Evolutionary conservation across 2,888 invertebrate species (phyloP).

Genomic region (Spisula solida): DNA sequence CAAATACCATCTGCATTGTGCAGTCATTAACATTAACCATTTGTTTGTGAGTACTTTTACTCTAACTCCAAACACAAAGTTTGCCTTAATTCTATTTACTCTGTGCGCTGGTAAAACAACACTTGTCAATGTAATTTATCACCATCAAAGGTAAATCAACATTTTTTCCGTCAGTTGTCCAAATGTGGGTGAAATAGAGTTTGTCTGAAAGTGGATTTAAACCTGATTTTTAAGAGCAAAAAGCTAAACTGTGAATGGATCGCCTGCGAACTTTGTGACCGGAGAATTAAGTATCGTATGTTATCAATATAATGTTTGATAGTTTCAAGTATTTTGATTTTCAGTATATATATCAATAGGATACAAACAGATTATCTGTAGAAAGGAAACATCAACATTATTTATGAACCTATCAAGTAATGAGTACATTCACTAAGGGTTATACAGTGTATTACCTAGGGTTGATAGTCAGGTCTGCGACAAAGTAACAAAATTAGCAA

Average conservation of each 20-base stretch:
- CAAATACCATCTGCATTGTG: slow-evolving; percentile 20
- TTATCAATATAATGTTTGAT: slow-evolving; percentile 11
- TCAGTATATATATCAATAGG: background rate
- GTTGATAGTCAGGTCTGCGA: no score
- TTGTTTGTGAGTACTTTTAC: background rate
- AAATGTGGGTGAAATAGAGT: background rate
- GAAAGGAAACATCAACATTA: background rate
- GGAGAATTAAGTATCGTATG: background rate
- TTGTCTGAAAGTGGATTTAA: background rate
- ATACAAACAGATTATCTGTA: background rate
- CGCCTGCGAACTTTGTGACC: background rate
- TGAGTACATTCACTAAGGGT: background rate
- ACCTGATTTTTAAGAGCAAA: background rate
- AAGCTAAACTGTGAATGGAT: background rate
- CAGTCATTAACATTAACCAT: slow-evolving; percentile 15
- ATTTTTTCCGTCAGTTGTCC: background rate
- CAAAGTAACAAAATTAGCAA: no score
- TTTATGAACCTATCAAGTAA: background rate
- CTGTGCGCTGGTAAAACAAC: slow-evolving; percentile 1
- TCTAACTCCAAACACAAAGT: background rate
- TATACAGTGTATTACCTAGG: no score
- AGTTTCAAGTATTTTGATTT: background rate
- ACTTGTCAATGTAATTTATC: background rate
- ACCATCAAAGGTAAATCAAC: background rate
- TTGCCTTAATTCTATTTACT: slow-evolving; percentile 11